Percentiles rank a stretch among this genome's conserved stretches.
Evolutionary conservation across 2,888 invertebrate species (phyloP).

Genomic region (Sinopyrophorus schimmeli): DNA sequence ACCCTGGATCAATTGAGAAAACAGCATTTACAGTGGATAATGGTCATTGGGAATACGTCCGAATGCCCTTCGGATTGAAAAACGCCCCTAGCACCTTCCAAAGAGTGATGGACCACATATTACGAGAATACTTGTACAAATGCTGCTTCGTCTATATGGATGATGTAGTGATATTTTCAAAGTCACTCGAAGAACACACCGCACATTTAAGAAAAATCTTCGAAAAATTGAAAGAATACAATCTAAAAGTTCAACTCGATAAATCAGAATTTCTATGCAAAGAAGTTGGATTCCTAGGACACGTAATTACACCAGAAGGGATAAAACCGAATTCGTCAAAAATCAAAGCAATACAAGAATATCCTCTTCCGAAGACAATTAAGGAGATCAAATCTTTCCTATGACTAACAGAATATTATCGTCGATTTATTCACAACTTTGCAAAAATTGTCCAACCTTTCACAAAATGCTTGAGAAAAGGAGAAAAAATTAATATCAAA

Average conservation of each 20-base stretch:
- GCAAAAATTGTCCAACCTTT: constrained; percentile 20
- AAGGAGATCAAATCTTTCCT: constrained; percentile 25
- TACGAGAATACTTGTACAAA: constrained; percentile 20
- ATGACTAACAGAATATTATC: constrained; percentile 17
- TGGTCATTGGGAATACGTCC: constrained; percentile 29
- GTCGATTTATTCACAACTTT: constrained; percentile 18
- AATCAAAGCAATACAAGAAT: constrained; percentile 20
- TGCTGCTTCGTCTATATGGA: constrained; percentile 27
- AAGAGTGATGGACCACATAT: constrained; percentile 20
- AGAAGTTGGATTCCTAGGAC: constrained; percentile 21
- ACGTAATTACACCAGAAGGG: constrained; percentile 19
- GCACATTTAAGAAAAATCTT: constrained; percentile 19
- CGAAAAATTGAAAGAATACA: constrained; percentile 14
- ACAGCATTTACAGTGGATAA: constrained; percentile 25
- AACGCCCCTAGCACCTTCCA: constrained; percentile 23
- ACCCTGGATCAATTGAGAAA: constrained; percentile 20
- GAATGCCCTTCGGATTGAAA: constrained; percentile 24
- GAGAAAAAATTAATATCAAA: not conserved
- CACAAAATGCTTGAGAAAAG: constrained; percentile 6
- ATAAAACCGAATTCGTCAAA: constrained; percentile 26
- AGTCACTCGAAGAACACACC: constrained; percentile 19
- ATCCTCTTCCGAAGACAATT: constrained; percentile 18
- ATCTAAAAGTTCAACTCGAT: constrained; percentile 22
- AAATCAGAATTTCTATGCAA: constrained; percentile 24
- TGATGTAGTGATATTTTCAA: constrained; percentile 21